A percentile compares a stretch with the other conserved stretches of the same genome.
Conservation (phyloP, 1,140 invertebrate genomes). For the Akabosia matsudoensis region DNA sequence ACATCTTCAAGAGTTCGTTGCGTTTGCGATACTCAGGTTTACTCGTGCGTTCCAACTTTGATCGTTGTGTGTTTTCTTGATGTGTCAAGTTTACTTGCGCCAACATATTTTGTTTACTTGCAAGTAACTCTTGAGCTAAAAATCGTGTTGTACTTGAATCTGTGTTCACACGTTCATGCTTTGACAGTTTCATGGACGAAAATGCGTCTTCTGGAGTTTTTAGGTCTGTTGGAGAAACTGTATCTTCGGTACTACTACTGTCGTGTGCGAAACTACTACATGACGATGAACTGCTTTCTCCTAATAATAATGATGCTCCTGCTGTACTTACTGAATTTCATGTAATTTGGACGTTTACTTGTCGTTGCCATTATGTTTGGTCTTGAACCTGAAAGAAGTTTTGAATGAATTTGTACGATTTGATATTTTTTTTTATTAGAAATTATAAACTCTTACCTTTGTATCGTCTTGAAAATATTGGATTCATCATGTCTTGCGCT, state of each 20-base stretch:
- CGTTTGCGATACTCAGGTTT: not conserved
- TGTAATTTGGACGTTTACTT: not conserved
- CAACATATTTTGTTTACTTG: slow-evolving; percentile 43
- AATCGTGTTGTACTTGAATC: not conserved
- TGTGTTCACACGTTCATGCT: not conserved
- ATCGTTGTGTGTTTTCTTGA: slow-evolving; percentile 33
- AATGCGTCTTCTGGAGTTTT: no score
- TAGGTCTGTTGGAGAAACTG: no score
- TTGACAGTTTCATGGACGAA: no score
- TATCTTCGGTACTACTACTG: not conserved
- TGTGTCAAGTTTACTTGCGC: slow-evolving; percentile 36
- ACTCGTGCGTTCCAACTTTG: not conserved
- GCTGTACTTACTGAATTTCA: not conserved
- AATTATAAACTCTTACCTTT: not conserved
- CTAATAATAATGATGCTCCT: no score
- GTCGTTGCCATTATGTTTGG: slow-evolving; percentile 1
- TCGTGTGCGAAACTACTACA: not conserved
- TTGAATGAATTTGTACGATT: not conserved
- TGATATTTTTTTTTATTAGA: not conserved
- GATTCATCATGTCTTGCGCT: slow-evolving; percentile 36
- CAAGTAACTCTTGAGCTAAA: slow-evolving; percentile 32
- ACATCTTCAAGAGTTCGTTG: not conserved
- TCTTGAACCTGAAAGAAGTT: not conserved
- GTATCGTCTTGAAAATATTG: slow-evolving; percentile 32
- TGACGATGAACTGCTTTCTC: not conserved